Evolutionary conservation across 2,888 invertebrate genomes (phyloP), one percentile per base, ranked within the genome.

Genomic region (Drosophila nr. medialis): DNA sequence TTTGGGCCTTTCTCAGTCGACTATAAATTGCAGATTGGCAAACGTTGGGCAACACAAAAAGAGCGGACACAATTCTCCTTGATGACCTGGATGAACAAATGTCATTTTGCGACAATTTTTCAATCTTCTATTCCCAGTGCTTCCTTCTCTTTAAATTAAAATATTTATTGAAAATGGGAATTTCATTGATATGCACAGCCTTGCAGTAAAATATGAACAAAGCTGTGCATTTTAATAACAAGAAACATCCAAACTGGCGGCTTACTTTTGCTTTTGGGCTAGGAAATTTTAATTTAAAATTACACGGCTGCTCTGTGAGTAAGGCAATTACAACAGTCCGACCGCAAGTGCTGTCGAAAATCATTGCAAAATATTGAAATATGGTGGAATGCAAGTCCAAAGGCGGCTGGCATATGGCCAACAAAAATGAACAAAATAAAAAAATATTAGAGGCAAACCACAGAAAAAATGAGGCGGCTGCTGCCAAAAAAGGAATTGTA

Each of bases 291-390:
- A 67, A 67, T 83, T 87, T 72, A 89, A 45, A 45, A 84, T 81
- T 71, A 51, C 38, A 73, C 54, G 72, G 49, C 66, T 73, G 55
- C 60, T 59, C 63, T 71, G 64, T 65, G 64, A 63, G 66, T 63
- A 54, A 74, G 63, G 64, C 74, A 88, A 88, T 88, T 77, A 77
- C 69, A 55, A 64, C 18, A 34, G 66, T 30, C 60, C 65, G 63
- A 15, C 72, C 81, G 67, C 80, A 80, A 68, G 55, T 45, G 72
- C 75, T 82, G 86, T 77, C 88, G 68, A 67, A 86, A 88, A 85
- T 89, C 83, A 85, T 87, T 73, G 81, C 70, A 72, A 78, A 74
- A 72, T 86, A 83, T 86, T 89, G 75, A 77, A 73, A 77, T 66
- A 64, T 59, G 30, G 48, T 24, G 13, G 49, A 69, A 64, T 53